A percentile compares a stretch with the other conserved stretches of the same genome.
These are phyloP conservation scores for Nyctereutes procyonoides DNA, from an alignment of 2,113 vertebrate species.

Conservation along the genomic window DNA sequence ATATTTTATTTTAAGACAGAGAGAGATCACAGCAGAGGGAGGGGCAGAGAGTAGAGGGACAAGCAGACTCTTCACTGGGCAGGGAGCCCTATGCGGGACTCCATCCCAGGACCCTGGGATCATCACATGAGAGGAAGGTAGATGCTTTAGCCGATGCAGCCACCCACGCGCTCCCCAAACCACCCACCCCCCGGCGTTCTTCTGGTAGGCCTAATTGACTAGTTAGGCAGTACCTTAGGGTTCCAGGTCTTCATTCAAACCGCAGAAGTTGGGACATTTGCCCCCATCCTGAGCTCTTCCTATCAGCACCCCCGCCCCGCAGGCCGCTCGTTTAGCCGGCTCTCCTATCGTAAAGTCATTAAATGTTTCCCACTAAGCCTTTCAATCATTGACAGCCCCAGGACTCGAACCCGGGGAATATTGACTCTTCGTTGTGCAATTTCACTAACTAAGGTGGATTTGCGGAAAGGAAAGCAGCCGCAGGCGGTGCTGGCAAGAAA, in stretches of 20 bases:
- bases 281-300: background rate
- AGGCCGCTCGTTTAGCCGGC: background rate
- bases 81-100: background rate
- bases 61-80: no score
- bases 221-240: background rate
- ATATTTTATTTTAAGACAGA: no score
- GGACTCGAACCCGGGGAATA: background rate
- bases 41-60: no score
- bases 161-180: no score
- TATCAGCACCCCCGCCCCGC: background rate
- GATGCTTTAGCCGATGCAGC: no score
- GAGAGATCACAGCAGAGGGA: no score
- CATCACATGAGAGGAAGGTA: background rate
- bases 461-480: background rate
- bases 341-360: background rate
- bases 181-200: no score
- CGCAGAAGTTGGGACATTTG: background rate
- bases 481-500: accelerated
- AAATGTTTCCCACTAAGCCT: background rate
- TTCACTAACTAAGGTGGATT: background rate
- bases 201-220: background rate
- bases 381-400: background rate
- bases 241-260: background rate
- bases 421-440: background rate
- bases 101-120: background rate